Percentiles rank a stretch among this genome's conserved stretches.
Conservation (phyloP, 2,888 invertebrate species). For the Amphipoea oculea region DNA sequence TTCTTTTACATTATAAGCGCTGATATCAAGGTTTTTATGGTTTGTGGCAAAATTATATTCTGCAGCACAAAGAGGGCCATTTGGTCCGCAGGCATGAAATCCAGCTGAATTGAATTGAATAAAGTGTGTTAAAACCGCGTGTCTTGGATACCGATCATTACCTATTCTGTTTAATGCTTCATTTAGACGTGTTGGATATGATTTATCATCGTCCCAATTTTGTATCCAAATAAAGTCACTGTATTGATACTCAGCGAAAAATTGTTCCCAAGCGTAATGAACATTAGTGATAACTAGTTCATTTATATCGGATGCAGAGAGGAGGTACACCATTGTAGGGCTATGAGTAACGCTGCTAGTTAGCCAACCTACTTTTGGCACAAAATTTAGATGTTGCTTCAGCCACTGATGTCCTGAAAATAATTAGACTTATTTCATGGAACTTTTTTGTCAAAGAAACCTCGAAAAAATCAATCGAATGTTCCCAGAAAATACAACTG, state of each 20-base stretch:
- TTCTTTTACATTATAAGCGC: slow-evolving; percentile 94
- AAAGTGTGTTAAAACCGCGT: slow-evolving; percentile 81
- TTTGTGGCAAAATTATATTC: slow-evolving; percentile 93
- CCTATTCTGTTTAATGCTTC: slow-evolving; percentile 79
- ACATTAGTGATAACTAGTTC: slow-evolving; percentile 97
- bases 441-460: not conserved
- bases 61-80: slow-evolving; percentile 73
- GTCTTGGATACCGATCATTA: slow-evolving; percentile 78
- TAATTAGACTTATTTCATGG: not conserved
- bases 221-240: slow-evolving; percentile 98
- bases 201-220: slow-evolving; percentile 92
- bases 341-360: slow-evolving; percentile 99
- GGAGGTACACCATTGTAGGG: slow-evolving; percentile 96
- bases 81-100: slow-evolving; percentile 83
- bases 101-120: slow-evolving; percentile 84
- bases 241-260: slow-evolving; percentile 95
- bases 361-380: slow-evolving; percentile 96
- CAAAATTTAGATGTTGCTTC: slow-evolving; percentile 94
- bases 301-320: slow-evolving; percentile 94
- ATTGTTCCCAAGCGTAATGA: slow-evolving; percentile 98
- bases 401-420: slow-evolving; percentile 96
- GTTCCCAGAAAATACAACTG: not conserved
- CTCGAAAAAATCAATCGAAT: not conserved
- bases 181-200: slow-evolving; percentile 75
- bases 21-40: slow-evolving; percentile 94